Evolutionary conservation across 1,140 invertebrate species (phyloP).

Genomic region (Agrilus planipennis): DNA sequence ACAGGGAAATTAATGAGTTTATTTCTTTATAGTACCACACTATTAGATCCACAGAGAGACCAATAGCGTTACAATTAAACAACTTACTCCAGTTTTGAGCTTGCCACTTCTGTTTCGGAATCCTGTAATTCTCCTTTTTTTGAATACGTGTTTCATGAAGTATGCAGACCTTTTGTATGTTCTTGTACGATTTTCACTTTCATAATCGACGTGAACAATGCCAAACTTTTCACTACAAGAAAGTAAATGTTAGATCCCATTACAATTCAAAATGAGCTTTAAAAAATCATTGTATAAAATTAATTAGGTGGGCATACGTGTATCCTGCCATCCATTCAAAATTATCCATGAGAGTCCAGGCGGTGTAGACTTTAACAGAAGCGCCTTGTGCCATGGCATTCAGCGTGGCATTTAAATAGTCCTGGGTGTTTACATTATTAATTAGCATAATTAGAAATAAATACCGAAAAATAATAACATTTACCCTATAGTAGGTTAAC

Average conservation of each 20-base stretch:
- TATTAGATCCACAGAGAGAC: too few species aligned
- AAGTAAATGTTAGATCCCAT: background rate
- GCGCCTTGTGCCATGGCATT: slow-evolving; percentile 52
- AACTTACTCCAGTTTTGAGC: too few species aligned
- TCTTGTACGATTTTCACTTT: slow-evolving; percentile 24
- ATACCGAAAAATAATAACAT: background rate
- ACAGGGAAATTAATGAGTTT: too few species aligned
- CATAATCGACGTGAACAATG: slow-evolving; percentile 18
- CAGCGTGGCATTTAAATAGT: slow-evolving; percentile 51
- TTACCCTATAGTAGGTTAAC: slow-evolving; percentile 28
- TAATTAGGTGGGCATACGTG: too few species aligned
- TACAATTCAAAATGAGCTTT: too few species aligned
- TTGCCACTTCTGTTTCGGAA: too few species aligned
- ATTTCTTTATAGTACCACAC: too few species aligned
- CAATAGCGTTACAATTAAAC: too few species aligned
- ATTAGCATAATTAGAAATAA: background rate
- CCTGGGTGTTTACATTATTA: slow-evolving; percentile 5
- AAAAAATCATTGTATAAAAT: too few species aligned
- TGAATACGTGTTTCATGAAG: slow-evolving; percentile 11
- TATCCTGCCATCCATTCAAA: slow-evolving; percentile 61
- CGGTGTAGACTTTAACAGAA: slow-evolving; percentile 58
- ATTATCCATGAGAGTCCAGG: slow-evolving; percentile 71
- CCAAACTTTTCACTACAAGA: too few species aligned
- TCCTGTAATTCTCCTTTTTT: too few species aligned
- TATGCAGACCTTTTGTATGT: slow-evolving; percentile 25